Evolutionary conservation across 2,888 invertebrate genomes (phyloP), one percentile per base, ranked within the genome.

Genomic region (Acanthosepion lycidas): DNA sequence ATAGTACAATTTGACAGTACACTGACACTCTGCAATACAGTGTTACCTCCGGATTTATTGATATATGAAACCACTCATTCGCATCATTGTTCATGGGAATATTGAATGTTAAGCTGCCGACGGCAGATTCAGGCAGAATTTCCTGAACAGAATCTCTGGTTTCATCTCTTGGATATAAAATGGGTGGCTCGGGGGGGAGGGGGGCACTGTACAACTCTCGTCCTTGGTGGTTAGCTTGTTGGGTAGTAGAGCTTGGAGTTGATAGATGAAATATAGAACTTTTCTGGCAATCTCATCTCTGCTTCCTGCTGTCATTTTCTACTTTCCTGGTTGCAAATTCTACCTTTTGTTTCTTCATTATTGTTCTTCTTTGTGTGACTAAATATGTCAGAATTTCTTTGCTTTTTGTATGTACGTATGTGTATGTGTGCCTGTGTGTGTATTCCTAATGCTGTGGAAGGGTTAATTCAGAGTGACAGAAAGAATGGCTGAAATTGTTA

Each of bases 31-130:
- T 9, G 20, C 78, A 78, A 78, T 78, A 78, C 15, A 18, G 78
- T 78, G 78, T 78, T 78, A 78, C 78, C 78, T 78, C 78, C 78
- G n/a, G 78, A 78, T 78, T 15, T 78, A 78, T 78, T 78, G 78
- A 78, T 78, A 78, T 78, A 78, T n/a, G 78, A 78, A 78, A 78
- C 78, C 78, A 78, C 78, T n/a, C n/a, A 78, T 78, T 78, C 78
- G n/a, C 78, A 33, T 78, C 78, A 78, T n/a, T 78, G 78, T 78
- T 78, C 78, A n/a, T n/a, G n/a, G 78, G n/a, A 78, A 78, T 78
- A 78, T 78, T 78, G 78, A n/a, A 78, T 78, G n/a, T 78, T 78
- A 78, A 78, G 78, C 78, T 78, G 78, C 78, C 78, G 78, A 78
- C 78, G 78, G 78, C 78, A 78, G 78, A 78, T n/a, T n/a, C n/a